Evolutionary conservation across 2,113 vertebrate species (phyloP).

Genomic region (Siniperca knerii): DNA sequence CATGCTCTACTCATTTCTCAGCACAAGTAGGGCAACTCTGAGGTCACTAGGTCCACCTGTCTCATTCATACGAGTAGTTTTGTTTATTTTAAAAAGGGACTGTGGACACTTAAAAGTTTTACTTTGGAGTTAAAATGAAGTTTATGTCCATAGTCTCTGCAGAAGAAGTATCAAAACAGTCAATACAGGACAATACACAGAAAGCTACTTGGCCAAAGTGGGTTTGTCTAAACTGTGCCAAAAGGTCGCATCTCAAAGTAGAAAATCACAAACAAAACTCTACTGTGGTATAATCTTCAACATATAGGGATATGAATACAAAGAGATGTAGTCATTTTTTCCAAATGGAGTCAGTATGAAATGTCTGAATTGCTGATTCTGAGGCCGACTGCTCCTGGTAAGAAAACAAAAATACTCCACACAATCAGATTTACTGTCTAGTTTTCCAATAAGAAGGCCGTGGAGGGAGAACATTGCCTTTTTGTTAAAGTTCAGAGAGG

Average conservation of each 20-base stretch:
- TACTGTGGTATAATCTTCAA: not conserved
- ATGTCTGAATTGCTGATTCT: conserved; percentile 38
- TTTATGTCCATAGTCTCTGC: not conserved
- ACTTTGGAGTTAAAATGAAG: not conserved
- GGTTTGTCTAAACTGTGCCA: not conserved
- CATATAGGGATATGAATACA: not conserved
- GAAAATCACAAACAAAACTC: not conserved
- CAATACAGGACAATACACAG: not conserved
- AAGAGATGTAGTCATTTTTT: conserved; percentile 24
- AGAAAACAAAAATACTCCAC: conserved; percentile 22
- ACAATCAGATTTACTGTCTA: conserved; percentile 52
- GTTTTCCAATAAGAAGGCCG: not conserved
- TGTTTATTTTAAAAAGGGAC: conserved; percentile 16
- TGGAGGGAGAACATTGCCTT: conserved; percentile 36
- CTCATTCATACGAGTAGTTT: not conserved
- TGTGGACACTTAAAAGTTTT: not conserved
- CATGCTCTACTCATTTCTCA: conserved; percentile 43
- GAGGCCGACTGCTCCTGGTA: conserved; percentile 21
- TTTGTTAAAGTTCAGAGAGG: conserved; percentile 36
- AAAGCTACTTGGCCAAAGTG: not conserved
- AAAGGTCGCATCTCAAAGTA: not conserved
- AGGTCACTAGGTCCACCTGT: conserved; percentile 32
- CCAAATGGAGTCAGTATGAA: conserved; percentile 15
- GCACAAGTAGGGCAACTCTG: conserved; percentile 8
- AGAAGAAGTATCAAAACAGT: not conserved